Conservation (phyloP, 2,113 vertebrate species). For the Siniperca chuatsi region DNA sequence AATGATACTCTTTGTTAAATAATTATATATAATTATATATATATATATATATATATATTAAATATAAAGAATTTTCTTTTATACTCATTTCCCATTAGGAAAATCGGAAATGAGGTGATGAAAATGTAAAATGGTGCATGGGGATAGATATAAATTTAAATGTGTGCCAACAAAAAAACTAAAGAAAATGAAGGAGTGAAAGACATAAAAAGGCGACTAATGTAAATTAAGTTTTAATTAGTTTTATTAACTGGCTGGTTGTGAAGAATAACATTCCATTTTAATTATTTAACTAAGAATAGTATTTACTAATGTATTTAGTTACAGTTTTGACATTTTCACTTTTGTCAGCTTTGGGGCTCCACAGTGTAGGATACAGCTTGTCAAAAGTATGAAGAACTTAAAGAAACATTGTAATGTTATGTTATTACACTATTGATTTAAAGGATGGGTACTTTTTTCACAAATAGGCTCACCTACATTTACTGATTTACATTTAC, state of each 20-base stretch:
- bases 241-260: no score
- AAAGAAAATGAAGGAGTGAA: background rate
- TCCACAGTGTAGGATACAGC: background rate
- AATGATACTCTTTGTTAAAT: background rate
- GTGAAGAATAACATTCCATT: no score
- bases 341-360: background rate
- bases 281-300: no score
- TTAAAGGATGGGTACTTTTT: background rate
- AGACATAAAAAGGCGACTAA: no score
- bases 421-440: background rate
- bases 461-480: background rate
- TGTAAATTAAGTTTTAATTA: no score
- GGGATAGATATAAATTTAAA: no score
- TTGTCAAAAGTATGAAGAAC: background rate
- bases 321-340: no score
- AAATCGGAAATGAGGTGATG: background rate
- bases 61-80: no score
- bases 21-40: background rate
- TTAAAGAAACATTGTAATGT: background rate
- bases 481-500: background rate
- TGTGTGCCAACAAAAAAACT: no score
- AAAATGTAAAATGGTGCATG: background rate
- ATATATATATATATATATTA: no score
- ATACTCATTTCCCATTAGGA: background rate
- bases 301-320: no score